Evolutionary conservation across 2,888 invertebrate genomes (phyloP), one percentile per base, ranked within the genome.

Genomic region (Netelia virgata): DNA sequence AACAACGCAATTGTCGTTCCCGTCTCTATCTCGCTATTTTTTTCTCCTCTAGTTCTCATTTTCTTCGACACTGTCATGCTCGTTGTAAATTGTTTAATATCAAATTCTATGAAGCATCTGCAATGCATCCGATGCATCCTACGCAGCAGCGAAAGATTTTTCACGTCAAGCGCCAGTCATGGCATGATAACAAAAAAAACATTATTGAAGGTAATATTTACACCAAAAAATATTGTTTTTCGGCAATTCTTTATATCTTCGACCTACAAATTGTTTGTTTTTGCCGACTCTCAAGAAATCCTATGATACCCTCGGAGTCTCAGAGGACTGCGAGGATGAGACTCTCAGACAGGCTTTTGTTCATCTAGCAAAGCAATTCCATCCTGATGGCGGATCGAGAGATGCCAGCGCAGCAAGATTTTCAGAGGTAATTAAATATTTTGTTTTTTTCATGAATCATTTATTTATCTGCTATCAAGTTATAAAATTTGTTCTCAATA

Each of bases 351-450:
- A 95, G 87, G 96, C 97, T 1, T 98, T 97, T 91, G 94, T 98
- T 68, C 94, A 95, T 75, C 94, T 97, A 57, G 98, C 97, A 0
- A 98, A 98, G 92, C 95, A 95, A 88, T 97, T 96, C 90, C 98
- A 98, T 93, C 98, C 98, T 0, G 98, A 98, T 90, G 97, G 97
- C 64, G 96, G 96, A 0, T 95, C 95, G 0, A 93, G 95, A 0
- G 96, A 97, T 86, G 97, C 97, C n/a, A 95, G 96, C 92, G 94
- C 95, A 64, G 95, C 95, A 50, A 97, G 96, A 92, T 98, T 98
- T 94, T 95, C 96, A 61, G 94, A 95, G 90, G 95, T 80, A 53
- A 55, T 23, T 68, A 47, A 10, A 16, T 50, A 5, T 74, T 14
- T 8, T 43, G 28, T 73, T 16, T 70, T 5, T 28, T n/a, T 72